A percentile compares a stretch with the other conserved stretches of the same genome.
These are phyloP conservation scores for Tipula helvola DNA, from an alignment of 2,888 invertebrate species.

Conservation along the genomic window DNA sequence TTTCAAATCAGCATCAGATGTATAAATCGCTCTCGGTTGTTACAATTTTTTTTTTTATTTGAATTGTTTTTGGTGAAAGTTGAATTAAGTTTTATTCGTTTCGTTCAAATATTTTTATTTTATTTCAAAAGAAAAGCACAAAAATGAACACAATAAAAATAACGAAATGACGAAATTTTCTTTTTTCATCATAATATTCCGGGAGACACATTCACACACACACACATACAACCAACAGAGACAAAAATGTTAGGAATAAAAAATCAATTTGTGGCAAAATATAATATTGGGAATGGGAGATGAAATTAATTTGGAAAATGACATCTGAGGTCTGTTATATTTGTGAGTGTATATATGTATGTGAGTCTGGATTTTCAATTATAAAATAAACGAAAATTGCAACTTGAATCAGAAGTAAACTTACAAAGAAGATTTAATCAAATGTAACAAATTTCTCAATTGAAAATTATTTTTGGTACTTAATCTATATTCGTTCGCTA, in stretches of 20 bases:
- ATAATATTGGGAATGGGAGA: not conserved
- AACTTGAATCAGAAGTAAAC: not conserved
- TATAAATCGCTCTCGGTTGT: not conserved
- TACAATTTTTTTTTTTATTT: not conserved
- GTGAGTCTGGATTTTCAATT: not conserved
- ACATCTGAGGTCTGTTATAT: not conserved
- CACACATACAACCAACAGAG: not conserved
- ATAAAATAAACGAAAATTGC: not conserved
- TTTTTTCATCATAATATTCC: not conserved
- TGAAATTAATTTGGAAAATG: not conserved
- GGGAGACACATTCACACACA: not conserved
- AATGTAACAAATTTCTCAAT: conserved; percentile 4
- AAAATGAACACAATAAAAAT: not conserved
- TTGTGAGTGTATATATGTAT: not conserved
- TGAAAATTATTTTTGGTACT: conserved; percentile 4
- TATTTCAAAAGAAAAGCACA: not conserved
- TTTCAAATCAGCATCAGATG: not conserved
- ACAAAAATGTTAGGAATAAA: not conserved
- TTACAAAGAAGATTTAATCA: conserved; percentile 4
- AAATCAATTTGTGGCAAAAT: not conserved
- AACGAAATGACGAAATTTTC: not conserved
- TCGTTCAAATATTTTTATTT: not conserved
- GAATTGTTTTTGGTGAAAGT: not conserved
- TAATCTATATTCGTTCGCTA: not conserved
- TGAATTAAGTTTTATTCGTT: not conserved